A percentile compares a stretch with the other conserved stretches of the same genome.
Evolutionary conservation across 2,113 vertebrate species (phyloP).

Genomic region (Willisornis vidua): DNA sequence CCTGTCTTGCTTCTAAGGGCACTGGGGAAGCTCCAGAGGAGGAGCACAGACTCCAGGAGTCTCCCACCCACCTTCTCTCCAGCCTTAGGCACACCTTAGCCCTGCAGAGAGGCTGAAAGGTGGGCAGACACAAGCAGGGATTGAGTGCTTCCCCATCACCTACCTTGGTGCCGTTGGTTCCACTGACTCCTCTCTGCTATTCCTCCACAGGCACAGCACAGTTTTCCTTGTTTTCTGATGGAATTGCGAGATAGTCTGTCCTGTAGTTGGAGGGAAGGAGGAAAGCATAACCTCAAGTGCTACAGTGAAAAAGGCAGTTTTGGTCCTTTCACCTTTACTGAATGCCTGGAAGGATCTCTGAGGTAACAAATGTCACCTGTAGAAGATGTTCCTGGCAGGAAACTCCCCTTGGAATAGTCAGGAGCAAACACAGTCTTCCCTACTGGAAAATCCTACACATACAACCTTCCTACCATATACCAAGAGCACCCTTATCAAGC

Average conservation of each 20-base stretch:
- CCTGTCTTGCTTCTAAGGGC: neutral
- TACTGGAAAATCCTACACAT: neutral
- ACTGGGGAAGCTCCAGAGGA: neutral
- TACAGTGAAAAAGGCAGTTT: neutral
- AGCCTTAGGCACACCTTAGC: neutral
- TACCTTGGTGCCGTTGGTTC: slow-evolving; percentile 38
- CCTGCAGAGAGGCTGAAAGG: neutral
- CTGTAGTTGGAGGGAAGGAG: slow-evolving; percentile 72
- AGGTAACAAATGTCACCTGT: neutral
- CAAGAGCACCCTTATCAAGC: neutral
- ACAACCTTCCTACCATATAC: neutral
- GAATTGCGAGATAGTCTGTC: slow-evolving; percentile 95
- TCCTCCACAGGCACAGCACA: slow-evolving; percentile 86
- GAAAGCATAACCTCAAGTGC: neutral
- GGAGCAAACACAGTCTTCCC: neutral
- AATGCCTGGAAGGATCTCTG: neutral
- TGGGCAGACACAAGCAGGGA: neutral
- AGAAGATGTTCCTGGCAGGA: neutral
- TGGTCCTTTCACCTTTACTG: neutral
- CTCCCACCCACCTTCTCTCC: rapidly evolving
- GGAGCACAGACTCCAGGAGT: neutral
- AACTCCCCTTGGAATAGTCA: neutral
- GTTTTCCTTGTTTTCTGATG: slow-evolving; percentile 94
- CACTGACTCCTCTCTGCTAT: slow-evolving; percentile 64
- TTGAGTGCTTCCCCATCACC: neutral